A percentile compares a stretch with the other conserved stretches of the same genome.
Conservation (phyloP, 2,113 vertebrate genomes). For the Sylvilagus bachmani region DNA sequence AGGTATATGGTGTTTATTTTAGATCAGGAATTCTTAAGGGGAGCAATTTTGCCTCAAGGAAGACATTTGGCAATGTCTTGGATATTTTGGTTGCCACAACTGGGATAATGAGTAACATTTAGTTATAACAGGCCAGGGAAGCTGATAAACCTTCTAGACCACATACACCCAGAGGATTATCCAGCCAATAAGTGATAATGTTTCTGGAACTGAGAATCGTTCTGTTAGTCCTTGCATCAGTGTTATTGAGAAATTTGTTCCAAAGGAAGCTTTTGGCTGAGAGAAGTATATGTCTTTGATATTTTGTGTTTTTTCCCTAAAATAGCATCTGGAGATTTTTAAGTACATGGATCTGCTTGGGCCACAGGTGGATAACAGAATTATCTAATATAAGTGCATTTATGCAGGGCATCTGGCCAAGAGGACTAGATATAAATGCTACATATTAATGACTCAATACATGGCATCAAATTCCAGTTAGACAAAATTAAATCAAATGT, state of each 20-base stretch:
- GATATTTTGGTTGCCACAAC: background rate
- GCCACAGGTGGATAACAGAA: constrained; percentile 36
- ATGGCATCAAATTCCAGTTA: constrained; percentile 66
- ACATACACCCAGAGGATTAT: background rate
- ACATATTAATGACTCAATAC: constrained; percentile 51
- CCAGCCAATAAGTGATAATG: background rate
- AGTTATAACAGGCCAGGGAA: background rate
- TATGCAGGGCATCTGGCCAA: constrained; percentile 47
- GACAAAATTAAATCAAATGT: constrained; percentile 49
- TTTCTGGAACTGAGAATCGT: background rate
- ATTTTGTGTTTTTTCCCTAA: constrained; percentile 55
- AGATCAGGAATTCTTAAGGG: background rate
- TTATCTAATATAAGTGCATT: constrained; percentile 66
- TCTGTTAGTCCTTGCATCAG: background rate
- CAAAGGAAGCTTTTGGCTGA: constrained; percentile 28
- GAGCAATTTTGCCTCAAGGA: background rate
- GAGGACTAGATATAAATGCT: constrained; percentile 50
- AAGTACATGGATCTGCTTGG: constrained; percentile 24
- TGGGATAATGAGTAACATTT: background rate
- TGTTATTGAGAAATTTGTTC: constrained; percentile 42
- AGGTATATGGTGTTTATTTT: background rate
- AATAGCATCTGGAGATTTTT: constrained; percentile 65
- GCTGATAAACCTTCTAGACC: background rate
- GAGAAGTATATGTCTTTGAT: constrained; percentile 18
- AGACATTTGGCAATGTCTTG: background rate